phyloP scores from a whole-genome alignment of 2,888 invertebrate species.

The Lepidochitona cinerea region DNA sequence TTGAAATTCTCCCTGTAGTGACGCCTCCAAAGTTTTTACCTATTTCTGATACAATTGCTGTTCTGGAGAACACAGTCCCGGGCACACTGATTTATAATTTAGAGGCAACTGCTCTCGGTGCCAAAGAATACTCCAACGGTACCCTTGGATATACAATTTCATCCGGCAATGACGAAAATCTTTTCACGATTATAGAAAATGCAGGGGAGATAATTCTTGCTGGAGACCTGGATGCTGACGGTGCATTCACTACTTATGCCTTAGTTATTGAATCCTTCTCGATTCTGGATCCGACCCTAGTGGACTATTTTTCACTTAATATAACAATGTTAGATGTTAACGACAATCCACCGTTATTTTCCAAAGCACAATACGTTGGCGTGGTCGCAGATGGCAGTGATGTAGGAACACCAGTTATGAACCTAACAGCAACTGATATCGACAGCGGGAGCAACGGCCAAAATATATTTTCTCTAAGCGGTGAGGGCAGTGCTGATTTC shows the following conservation, averaged over 20 bases:
- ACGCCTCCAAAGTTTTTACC: constrained; percentile 33
- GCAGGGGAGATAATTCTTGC: not conserved
- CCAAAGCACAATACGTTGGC: not conserved
- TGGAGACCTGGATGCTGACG: not conserved
- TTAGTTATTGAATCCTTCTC: not conserved
- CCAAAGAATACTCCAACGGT: constrained; percentile 32
- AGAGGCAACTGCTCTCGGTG: constrained; percentile 42
- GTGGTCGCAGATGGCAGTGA: not conserved
- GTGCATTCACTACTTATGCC: not conserved
- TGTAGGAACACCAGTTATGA: not conserved
- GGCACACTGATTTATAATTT: constrained; percentile 37
- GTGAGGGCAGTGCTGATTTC: not conserved
- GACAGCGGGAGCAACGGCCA: not conserved
- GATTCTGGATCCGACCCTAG: not conserved
- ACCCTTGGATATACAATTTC: not conserved
- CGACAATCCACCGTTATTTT: not conserved
- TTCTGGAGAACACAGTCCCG: constrained; percentile 35
- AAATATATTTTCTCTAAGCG: not conserved
- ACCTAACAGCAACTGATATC: not conserved
- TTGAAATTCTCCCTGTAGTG: constrained; percentile 36
- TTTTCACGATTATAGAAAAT: not conserved
- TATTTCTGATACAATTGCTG: constrained; percentile 14
- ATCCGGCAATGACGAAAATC: not conserved
- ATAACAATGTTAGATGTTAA: not conserved
- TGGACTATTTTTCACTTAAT: not conserved